Percentiles rank a stretch among this genome's conserved stretches.
Conservation (phyloP, 2,888 invertebrate genomes). For the Spilosoma lubricipeda region DNA sequence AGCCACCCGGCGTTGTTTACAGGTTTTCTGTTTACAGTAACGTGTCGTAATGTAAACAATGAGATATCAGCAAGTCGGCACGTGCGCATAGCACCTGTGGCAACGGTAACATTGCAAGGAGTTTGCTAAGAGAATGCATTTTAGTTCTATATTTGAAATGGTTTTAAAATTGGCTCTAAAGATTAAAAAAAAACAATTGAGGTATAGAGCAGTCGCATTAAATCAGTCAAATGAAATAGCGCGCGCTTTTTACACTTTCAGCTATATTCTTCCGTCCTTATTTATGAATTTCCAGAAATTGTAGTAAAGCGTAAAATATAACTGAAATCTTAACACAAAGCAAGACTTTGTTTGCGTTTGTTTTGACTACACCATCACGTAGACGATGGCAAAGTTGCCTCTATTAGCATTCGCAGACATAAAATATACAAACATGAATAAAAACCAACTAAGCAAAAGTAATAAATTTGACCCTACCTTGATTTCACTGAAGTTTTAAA, state of each 20-base stretch:
- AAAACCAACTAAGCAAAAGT: background rate
- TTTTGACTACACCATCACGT: background rate
- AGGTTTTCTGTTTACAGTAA: constrained; percentile 37
- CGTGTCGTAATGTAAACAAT: constrained; percentile 44
- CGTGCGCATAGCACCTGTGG: constrained; percentile 43
- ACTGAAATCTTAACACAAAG: background rate
- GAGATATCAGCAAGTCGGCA: constrained; percentile 28
- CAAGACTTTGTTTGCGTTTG: background rate
- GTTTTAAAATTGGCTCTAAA: background rate
- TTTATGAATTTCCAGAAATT: too few species aligned
- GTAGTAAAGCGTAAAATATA: background rate
- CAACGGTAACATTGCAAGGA: background rate
- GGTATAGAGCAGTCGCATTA: too few species aligned
- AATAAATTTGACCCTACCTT: background rate
- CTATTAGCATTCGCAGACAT: background rate
- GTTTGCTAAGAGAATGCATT: background rate
- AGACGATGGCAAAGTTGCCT: background rate
- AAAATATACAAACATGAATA: constrained; percentile 1
- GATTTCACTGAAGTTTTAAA: background rate
- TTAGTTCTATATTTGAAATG: background rate
- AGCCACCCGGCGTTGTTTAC: constrained; percentile 40
- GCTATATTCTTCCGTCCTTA: too few species aligned
- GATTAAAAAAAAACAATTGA: too few species aligned
- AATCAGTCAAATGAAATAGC: too few species aligned
- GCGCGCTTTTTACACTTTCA: too few species aligned